Conservation (phyloP, 2,888 invertebrate species). For the Athalia circularis region DNA sequence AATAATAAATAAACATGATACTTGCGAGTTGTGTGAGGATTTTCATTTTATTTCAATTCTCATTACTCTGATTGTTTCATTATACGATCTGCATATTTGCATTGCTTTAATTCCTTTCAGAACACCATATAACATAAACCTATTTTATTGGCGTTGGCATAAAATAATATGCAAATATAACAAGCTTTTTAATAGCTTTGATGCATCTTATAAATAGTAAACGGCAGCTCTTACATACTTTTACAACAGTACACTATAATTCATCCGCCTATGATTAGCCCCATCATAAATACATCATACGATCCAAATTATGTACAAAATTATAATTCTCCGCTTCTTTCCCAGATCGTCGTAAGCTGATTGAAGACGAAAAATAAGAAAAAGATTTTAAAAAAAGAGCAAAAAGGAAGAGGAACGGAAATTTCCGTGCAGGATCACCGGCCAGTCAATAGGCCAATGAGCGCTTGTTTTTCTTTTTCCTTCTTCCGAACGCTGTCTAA, state of each 20-base stretch:
- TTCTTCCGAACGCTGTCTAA: slow-evolving; percentile 96
- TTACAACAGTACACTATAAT: not conserved
- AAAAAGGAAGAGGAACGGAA: not conserved
- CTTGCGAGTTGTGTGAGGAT: not conserved
- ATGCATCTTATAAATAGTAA: not conserved
- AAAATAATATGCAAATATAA: not conserved
- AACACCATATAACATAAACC: not conserved
- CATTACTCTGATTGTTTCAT: not conserved
- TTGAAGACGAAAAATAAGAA: no score
- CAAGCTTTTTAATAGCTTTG: not conserved
- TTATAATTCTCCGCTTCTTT: not conserved
- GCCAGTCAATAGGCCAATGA: slow-evolving; percentile 84
- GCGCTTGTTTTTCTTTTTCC: slow-evolving; percentile 93
- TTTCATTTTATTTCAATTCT: slow-evolving; percentile 1
- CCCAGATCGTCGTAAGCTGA: no score
- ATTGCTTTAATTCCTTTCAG: not conserved
- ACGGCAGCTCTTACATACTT: slow-evolving; percentile 1
- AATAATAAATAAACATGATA: slow-evolving; percentile 1
- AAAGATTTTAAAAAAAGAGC: no score
- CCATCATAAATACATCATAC: slow-evolving; percentile 13
- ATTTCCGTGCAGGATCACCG: slow-evolving; percentile 66
- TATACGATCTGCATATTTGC: slow-evolving; percentile 1
- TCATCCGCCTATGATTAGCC: not conserved
- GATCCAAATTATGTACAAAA: slow-evolving; percentile 5
- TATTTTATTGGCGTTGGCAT: not conserved